These are phyloP conservation scores for Apocheima hispidaria DNA, from an alignment of 2,888 invertebrate genomes.

Conservation along the genomic window DNA sequence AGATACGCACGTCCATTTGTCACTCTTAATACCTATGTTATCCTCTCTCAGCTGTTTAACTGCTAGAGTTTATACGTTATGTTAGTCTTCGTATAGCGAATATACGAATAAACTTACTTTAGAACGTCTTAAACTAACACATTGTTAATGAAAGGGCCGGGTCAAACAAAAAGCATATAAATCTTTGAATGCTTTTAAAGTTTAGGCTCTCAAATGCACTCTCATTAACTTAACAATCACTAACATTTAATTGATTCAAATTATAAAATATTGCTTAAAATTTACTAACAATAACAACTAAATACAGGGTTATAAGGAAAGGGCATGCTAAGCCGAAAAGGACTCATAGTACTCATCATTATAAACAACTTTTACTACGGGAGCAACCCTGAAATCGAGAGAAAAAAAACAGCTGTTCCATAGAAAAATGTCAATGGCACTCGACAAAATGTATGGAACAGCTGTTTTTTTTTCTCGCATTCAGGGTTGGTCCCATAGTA, in stretches of 20 bases:
- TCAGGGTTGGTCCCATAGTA: too few relatives aligned
- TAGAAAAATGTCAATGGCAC: too few relatives aligned
- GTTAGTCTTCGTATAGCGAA: conserved; percentile 91
- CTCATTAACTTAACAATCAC: conserved; percentile 1
- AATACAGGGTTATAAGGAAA: too few relatives aligned
- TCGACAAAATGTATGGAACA: too few relatives aligned
- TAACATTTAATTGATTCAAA: not conserved
- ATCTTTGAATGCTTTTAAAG: not conserved
- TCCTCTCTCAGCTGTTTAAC: not conserved
- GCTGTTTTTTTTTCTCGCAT: too few relatives aligned
- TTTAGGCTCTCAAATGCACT: too few relatives aligned
- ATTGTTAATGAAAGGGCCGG: not conserved
- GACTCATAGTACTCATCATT: too few relatives aligned
- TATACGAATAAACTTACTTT: conserved; percentile 27
- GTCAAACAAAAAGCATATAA: not conserved
- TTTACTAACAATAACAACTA: not conserved
- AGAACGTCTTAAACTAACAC: not conserved
- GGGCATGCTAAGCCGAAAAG: too few relatives aligned
- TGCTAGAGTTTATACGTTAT: conserved; percentile 83
- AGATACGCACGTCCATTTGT: not conserved
- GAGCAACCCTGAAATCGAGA: too few relatives aligned
- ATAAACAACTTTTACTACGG: too few relatives aligned
- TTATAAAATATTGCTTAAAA: not conserved
- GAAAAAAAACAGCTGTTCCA: too few relatives aligned
- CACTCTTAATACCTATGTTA: not conserved